Percentiles rank a stretch among this genome's conserved stretches.
These are phyloP conservation scores for Aphelinus certus DNA, from an alignment of 1,140 invertebrate species.

Conservation along the genomic window DNA sequence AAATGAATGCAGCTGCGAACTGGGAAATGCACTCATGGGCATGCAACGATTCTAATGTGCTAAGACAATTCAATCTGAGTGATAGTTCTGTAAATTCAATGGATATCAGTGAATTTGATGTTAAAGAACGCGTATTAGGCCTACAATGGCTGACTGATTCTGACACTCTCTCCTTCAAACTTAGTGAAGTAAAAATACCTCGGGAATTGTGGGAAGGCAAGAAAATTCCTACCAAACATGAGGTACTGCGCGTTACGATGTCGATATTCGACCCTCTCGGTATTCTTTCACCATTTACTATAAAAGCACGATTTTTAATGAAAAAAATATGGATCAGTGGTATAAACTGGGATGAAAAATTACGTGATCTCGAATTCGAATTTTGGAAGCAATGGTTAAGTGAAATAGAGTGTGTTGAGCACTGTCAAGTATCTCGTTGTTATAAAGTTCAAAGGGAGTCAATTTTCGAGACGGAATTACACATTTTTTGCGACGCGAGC, in stretches of 20 bases:
- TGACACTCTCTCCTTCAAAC: constrained; percentile 5
- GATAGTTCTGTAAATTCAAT: not conserved
- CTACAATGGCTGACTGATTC: constrained; percentile 17
- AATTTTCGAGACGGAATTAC: constrained; percentile 28
- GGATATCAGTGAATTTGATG: not conserved
- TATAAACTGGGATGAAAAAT: not conserved
- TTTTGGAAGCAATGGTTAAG: constrained; percentile 31
- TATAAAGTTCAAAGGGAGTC: not conserved
- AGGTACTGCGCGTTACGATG: no score
- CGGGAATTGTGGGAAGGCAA: no score
- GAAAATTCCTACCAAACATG: no score
- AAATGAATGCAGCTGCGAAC: constrained; percentile 44
- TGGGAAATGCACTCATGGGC: constrained; percentile 2
- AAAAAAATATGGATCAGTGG: not conserved
- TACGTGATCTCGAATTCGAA: not conserved
- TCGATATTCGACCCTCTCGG: not conserved
- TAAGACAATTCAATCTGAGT: not conserved
- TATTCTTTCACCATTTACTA: not conserved
- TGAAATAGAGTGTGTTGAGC: constrained; percentile 3
- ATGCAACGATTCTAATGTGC: not conserved
- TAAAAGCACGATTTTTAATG: not conserved
- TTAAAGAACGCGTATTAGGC: constrained; percentile 1
- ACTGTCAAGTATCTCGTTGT: not conserved
- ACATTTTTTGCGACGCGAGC: constrained; percentile 54
- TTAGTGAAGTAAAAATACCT: not conserved